Percentiles rank a stretch among this genome's conserved stretches.
Evolutionary conservation across 1,140 invertebrate species (phyloP).

Genomic region (Pararge aegeria): DNA sequence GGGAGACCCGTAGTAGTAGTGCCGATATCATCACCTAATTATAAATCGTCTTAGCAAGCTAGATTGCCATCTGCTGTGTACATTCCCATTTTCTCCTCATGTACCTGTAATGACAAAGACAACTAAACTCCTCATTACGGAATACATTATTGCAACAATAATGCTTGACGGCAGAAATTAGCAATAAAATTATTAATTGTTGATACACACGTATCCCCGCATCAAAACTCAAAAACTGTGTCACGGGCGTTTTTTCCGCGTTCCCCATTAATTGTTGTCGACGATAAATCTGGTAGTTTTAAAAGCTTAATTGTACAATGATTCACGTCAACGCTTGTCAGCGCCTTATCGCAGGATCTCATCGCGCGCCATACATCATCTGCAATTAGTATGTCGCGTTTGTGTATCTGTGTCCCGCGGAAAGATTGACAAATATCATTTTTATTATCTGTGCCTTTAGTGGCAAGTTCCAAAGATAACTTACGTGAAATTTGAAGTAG

Average conservation of each 20-base stretch:
- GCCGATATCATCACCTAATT: no score
- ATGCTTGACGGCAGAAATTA: no score
- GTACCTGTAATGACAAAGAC: no score
- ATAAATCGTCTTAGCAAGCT: no score
- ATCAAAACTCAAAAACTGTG: neutral
- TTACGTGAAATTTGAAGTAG: neutral
- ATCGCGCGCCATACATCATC: constrained; percentile 4
- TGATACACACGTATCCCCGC: neutral
- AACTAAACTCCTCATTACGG: no score
- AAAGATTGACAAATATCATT: neutral
- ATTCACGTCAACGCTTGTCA: constrained; percentile 13
- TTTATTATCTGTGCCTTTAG: neutral
- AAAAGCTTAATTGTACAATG: constrained; percentile 11
- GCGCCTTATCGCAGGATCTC: constrained; percentile 8
- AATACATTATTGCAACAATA: no score
- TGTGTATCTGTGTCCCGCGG: constrained; percentile 2
- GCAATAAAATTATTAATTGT: no score
- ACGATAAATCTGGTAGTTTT: constrained; percentile 10
- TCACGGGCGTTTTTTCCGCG: neutral
- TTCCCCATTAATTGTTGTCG: neutral
- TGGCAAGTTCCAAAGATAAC: no score
- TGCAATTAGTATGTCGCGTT: constrained; percentile 6
- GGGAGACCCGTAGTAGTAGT: no score
- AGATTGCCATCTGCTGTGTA: no score
- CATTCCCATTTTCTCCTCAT: no score